phyloP scores from a whole-genome alignment of 2,888 invertebrate species.

The Oegoconia quadripuncta region DNA sequence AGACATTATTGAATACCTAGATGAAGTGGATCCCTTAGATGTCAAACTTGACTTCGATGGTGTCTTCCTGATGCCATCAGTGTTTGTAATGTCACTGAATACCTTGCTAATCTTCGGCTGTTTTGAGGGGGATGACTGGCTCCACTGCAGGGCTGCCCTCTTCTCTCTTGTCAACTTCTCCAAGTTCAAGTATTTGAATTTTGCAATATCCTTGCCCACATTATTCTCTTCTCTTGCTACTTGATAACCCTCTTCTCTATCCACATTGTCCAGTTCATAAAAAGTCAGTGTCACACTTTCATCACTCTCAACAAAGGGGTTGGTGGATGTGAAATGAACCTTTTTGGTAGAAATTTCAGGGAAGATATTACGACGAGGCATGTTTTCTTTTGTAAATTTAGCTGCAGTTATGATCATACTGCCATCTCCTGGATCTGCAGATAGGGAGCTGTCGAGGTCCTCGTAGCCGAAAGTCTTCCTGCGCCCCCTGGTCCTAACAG shows the following conservation, averaged over 20 bases:
- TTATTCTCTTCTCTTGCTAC: slow-evolving; percentile 33
- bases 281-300: slow-evolving; percentile 71
- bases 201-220: slow-evolving; percentile 49
- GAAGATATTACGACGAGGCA: slow-evolving; percentile 67
- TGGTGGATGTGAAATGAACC: slow-evolving; percentile 66
- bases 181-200: slow-evolving; percentile 68
- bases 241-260: slow-evolving; percentile 40
- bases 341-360: slow-evolving; percentile 59
- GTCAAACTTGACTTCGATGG: slow-evolving; percentile 63
- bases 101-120: slow-evolving; percentile 52
- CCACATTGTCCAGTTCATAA: slow-evolving; percentile 62
- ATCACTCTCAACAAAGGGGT: slow-evolving; percentile 72
- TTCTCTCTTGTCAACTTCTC: slow-evolving; percentile 60
- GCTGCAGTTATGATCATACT: slow-evolving; percentile 76
- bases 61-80: slow-evolving; percentile 49
- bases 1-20: slow-evolving; percentile 48
- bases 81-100: slow-evolving; percentile 57
- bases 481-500: slow-evolving; percentile 42
- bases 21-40: slow-evolving; percentile 52
- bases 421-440: slow-evolving; percentile 77
- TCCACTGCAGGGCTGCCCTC: slow-evolving; percentile 49
- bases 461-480: slow-evolving; percentile 68
- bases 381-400: slow-evolving; percentile 65
- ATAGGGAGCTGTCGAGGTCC: slow-evolving; percentile 79
- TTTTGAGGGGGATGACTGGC: slow-evolving; percentile 64